Base-by-base conservation (phyloP, 1,140 invertebrate species). In the Berghia stephanieae region DNA sequence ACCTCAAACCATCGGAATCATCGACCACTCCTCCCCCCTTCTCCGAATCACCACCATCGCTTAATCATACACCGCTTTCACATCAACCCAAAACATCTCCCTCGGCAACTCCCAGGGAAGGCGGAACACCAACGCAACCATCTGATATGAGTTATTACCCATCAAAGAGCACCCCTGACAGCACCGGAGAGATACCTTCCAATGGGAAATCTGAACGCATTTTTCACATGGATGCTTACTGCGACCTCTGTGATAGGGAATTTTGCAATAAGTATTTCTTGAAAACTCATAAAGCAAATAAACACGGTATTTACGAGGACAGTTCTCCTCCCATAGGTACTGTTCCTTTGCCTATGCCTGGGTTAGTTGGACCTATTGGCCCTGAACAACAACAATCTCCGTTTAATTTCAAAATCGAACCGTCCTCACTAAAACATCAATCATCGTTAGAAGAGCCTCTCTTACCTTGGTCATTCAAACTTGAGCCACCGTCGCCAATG, bases 251-350 rank as follows among this genome's bases (percentile, higher is more conserved):
- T 87, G 88, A 91, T 74, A 88, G 91, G 78, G 91, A 92, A 81
- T 91, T 92, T 80, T 92, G 92, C 67, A 90, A 90, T 77, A 90
- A 89, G 75, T 90, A 90, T 77, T 90, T 89, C 75, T 80, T 90
- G 94, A 97, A 98, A 87, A 99, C 98, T 0, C 98, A 99, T 90
- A 99, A 99, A 96, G 95, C 98, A 83, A 94, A 98, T 87, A 99
- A 99, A 95, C 98, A 99, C 90, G 96, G 97, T 6, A 99, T 99
- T 46, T 88, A 84, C 82, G 88, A 89, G 36, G 86, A 83, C 69
- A 81, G 44, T 38, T 75, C 82, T 77, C 27, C 77, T 70, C 42
- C 78, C 43, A 16, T 74, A 46, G 27, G 74, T 67, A 78, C 63
- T 57, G 21, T 52, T 72, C 63, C 77, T 78, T 34, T 73, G 34